Base-by-base conservation (phyloP, 1,140 invertebrate species). In the Meloidogyne chitwoodi region DNA sequence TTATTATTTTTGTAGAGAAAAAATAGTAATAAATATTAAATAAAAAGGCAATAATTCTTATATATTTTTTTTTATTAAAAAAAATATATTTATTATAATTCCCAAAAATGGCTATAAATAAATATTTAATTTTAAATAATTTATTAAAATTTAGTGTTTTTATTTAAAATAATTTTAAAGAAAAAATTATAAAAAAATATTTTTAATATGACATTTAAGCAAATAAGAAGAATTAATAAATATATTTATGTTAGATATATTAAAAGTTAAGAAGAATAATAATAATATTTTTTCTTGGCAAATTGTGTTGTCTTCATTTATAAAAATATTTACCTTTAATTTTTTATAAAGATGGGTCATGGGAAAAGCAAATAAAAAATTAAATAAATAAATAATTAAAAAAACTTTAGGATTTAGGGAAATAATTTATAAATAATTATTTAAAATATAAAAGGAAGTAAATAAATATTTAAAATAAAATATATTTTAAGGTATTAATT, bases 341-440 rank as follows among this genome's bases (percentile, higher is more conserved):
- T 6, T 67, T 26, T 29, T 64, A 56, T 61, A 22, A 44, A 22
- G 14, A 61, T 73, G 48, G 70, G 70, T 73, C 70, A 73, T 73
- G 70, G 41, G 70, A 73, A 71, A 73, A 63, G n/a, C 70, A 73
- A 73, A 73, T 26, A 73, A 56, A 56, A 6, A 38, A n/a, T n/a
- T n/a, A n/a, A n/a, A n/a, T n/a, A 41, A 69, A 27, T 44, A 14
- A n/a, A 63, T 8, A 19, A 12, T 24, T n/a, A n/a, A n/a, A 62
- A 4, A 16, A 56, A 62, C 19, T 26, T 61, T 63, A 4, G 24
- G 68, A 61, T 27, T 69, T 26, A 61, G 22, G 38, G 67, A 12
- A 68, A 11, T 38, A 27, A 68, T 68, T 68, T 56, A n/a, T n/a
- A 56, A 4, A 68, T 68, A n/a, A n/a, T 67, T 34, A 34, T 67